Base-by-base conservation (phyloP, 2,888 invertebrate species). In the Calliopum simillimum region DNA sequence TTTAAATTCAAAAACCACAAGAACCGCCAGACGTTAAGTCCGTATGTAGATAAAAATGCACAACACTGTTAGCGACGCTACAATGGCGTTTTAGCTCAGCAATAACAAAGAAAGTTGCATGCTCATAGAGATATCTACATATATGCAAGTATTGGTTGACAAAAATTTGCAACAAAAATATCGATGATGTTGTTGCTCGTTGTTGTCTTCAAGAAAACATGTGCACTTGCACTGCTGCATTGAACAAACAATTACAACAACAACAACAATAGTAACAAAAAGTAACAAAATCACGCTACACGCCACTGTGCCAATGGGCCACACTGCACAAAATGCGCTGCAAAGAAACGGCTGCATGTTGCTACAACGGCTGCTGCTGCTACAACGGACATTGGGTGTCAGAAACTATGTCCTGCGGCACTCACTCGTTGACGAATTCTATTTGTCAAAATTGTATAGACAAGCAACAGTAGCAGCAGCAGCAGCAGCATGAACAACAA, bases 351-450 rank as follows among this genome's bases (percentile, higher is more conserved):
- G 33, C 33, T 33, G 33, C 33, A 33, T 33, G 33, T 8, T 5
- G 33, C 33, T 33, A 8, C 33, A n/a, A 49, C 49, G 13, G 21
- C 19, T 23, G 25, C 33, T n/a, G 58, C n/a, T 11, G 33, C 58
- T 16, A 14, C 46, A 25, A 21, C 23, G 61, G 46, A 62, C 61
- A 62, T 44, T 51, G 19, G 16, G 49, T 51, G 19, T 47, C 63
- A 49, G 49, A 49, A 19, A 25, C 51, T 51, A 46, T 47, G 25
- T 47, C 47, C 62, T 23, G 62, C 62, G 23, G 62, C 41, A 51
- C 41, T 33, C 8, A 33, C 8, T 49, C 23, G 51, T 41, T 64
- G 64, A 64, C 64, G 64, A 64, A 51, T 64, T 64, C 64, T 49
- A 51, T 53, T 64, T 64, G 21, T 49, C 64, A 49, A 64, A 64